Conservation (phyloP, 1,140 invertebrate genomes). For the Brachionus rotundiformis region DNA sequence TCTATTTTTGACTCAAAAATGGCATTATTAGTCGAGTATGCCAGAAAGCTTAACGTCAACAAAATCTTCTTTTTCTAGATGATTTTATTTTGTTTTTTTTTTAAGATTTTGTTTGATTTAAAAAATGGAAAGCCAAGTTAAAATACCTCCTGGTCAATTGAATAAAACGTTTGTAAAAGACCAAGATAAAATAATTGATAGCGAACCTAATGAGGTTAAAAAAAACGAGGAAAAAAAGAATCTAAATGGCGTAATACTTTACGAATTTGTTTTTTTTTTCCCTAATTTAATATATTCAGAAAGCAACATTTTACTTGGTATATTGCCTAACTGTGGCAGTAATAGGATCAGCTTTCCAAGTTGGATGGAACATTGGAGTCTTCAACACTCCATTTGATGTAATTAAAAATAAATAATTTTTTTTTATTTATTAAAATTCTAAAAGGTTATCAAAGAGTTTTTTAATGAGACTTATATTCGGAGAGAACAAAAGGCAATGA, state of each 20-base stretch:
- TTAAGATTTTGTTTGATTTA: background rate
- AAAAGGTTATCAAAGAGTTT: conserved; percentile 26
- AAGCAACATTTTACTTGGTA: conserved; percentile 2
- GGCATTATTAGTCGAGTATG: background rate
- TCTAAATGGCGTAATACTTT: background rate
- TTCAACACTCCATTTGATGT: conserved; percentile 85
- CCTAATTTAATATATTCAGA: background rate
- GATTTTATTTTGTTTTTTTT: background rate
- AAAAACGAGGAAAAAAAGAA: background rate
- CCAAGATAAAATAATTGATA: background rate
- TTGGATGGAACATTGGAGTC: conserved; percentile 90
- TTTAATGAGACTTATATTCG: conserved; percentile 5
- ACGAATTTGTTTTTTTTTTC: background rate
- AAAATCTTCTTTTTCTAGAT: background rate
- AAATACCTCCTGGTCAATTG: background rate
- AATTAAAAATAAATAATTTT: conserved; percentile 53
- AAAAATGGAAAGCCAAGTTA: background rate
- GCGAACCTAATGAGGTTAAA: background rate
- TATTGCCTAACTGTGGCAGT: conserved; percentile 73
- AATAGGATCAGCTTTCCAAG: conserved; percentile 89
- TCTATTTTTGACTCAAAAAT: background rate
- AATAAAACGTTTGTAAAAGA: background rate
- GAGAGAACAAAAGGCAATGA: background rate
- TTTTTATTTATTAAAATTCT: background rate
- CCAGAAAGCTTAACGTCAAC: background rate